Evolutionary conservation across 2,113 vertebrate species (phyloP).

Genomic region (Hiodon alosoides): DNA sequence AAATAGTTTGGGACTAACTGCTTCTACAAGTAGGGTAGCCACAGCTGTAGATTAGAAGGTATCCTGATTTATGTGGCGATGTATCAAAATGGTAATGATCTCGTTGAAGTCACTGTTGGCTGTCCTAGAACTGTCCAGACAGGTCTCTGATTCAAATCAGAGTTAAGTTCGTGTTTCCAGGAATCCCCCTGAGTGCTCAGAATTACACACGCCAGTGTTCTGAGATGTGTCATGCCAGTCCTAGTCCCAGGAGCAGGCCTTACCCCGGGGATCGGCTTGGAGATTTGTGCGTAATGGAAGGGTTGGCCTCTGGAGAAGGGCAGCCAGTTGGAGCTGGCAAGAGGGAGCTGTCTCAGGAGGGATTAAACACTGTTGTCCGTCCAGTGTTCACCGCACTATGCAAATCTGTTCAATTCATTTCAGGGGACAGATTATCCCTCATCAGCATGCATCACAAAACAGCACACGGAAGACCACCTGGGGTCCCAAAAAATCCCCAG

Average conservation of each 20-base stretch:
- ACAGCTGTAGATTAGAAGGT: background rate
- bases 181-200: constrained; percentile 28
- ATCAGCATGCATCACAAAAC: constrained; percentile 25
- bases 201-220: constrained; percentile 39
- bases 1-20: background rate
- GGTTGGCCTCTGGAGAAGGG: background rate
- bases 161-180: constrained; percentile 33
- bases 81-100: constrained; percentile 19
- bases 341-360: constrained; percentile 15
- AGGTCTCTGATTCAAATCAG: constrained; percentile 38
- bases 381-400: constrained; percentile 9
- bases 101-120: constrained; percentile 43
- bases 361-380: background rate
- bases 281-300: background rate
- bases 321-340: background rate
- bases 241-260: constrained; percentile 22
- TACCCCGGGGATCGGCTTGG: background rate
- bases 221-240: constrained; percentile 45
- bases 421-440: constrained; percentile 20
- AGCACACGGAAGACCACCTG: constrained; percentile 9
- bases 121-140: constrained; percentile 53
- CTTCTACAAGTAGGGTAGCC: background rate
- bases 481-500: constrained; percentile 13
- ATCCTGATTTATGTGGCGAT: constrained; percentile 10
- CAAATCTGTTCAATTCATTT: constrained; percentile 25